Evolutionary conservation across 2,113 vertebrate genomes (phyloP), one percentile per base, ranked within the genome.

Genomic region (Rhea pennata): DNA sequence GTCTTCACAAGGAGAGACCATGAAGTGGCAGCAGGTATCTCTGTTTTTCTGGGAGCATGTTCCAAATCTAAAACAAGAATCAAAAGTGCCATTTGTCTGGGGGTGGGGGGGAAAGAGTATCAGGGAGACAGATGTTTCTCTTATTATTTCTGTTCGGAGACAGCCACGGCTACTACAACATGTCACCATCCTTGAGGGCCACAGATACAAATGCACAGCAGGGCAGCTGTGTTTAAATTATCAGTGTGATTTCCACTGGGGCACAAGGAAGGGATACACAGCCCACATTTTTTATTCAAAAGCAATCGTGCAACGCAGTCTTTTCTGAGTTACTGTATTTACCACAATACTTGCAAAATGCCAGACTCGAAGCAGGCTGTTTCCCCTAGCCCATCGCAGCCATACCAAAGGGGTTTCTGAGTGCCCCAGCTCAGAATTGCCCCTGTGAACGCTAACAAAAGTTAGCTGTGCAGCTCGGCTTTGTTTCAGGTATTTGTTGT

Each of bases 61-160:
- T n/a, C 46, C 66, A 86, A 73, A 53, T 87, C 87, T 90, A 89
- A 91, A 94, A 90, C 59, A 79, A 81, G 79, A 88, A 72, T 51
- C 86, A 82, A 50, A 87, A 96, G 79, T 84, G 80, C 66, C 93
- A 89, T 95, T 97, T 95, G 80, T 92, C 88, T 84, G 58, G 24
- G 40, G 61, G 58, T 20, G 40, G 61, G 61, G 15, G 69, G 87
- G 81, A 86, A 77, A 84, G 71, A 96, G 83, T 46, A 88, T 61
- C 58, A 86, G 90, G 54, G 92, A 95, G 95, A 88, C 95, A 97
- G 96, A 94, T 94, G 88, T 96, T 93, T 95, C 85, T 87, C 74
- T 97, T 94, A 88, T 93, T 89, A 87, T 87, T 95, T 93, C 84
- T 90, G 84, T 85, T 96, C 76, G 31, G 72, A 92, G 92, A 67